Evolutionary conservation across 2,113 vertebrate genomes (phyloP).

Genomic region (Trogon surrucura): DNA sequence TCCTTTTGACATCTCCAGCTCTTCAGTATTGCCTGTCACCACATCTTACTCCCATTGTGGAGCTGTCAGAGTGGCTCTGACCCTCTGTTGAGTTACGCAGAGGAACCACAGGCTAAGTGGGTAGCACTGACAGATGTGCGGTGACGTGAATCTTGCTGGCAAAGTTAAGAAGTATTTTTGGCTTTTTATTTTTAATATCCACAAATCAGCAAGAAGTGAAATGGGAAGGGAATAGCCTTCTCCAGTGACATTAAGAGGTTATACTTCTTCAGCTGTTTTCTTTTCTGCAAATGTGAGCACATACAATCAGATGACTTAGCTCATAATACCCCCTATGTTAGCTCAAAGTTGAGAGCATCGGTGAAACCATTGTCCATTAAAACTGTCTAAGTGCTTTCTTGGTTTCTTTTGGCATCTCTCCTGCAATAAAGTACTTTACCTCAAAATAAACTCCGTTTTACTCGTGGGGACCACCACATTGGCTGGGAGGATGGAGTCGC

Average conservation of each 20-base stretch:
- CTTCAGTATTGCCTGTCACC: slow-evolving; percentile 18
- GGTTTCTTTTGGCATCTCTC: not conserved
- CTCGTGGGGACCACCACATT: not conserved
- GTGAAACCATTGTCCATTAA: not conserved
- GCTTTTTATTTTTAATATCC: slow-evolving; percentile 44
- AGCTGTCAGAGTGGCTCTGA: slow-evolving; percentile 49
- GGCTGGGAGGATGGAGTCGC: not conserved
- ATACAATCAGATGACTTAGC: not conserved
- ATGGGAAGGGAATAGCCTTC: not conserved
- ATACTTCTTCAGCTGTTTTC: not conserved
- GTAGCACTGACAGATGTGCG: slow-evolving; percentile 48
- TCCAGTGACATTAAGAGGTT: not conserved
- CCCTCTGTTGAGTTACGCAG: not conserved
- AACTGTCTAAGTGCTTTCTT: not conserved
- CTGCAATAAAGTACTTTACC: not conserved
- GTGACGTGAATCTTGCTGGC: not conserved
- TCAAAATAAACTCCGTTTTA: not conserved
- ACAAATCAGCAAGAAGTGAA: slow-evolving; percentile 9
- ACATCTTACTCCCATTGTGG: slow-evolving; percentile 26
- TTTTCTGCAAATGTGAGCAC: not conserved
- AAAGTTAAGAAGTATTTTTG: slow-evolving; percentile 7
- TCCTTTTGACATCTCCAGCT: not conserved
- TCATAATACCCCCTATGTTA: not conserved
- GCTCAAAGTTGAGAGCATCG: not conserved
- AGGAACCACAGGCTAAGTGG: slow-evolving; percentile 30